Base-by-base conservation (phyloP, 2,888 invertebrate species). In the Andrena minutula region DNA sequence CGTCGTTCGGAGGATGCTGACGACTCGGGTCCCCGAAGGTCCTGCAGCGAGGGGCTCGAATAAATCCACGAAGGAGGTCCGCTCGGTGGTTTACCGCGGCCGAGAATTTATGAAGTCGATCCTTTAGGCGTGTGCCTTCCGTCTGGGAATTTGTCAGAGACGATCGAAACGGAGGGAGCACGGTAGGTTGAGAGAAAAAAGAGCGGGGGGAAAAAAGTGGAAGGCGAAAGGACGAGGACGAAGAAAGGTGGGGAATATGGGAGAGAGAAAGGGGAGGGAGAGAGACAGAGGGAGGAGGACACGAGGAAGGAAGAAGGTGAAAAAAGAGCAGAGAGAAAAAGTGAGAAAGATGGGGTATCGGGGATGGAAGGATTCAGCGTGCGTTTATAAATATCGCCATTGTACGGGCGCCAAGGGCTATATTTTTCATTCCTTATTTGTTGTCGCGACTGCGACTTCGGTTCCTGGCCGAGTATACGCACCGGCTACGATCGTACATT, bases 351-450 rank as follows among this genome's bases (percentile, higher is more conserved):
- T 80, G 58, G 74, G 70, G 66, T 78, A 63, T 58, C 74, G 63
- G 51, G 85, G 64, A 76, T 61, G 76, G 80, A 79, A 83, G 80
- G 77, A 83, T 75, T 71, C 75, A 73, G 23, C 75, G 51, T 65
- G 73, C 81, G 77, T 82, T 78, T 86, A 82, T 86, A 86, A 86
- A 86, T 86, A 86, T 86, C 80, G 70, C 82, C 77, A 82, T 84
- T 85, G 77, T 77, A 77, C 65, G 79, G 72, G 78, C 80, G 75
- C 77, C 80, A 79, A 73, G 77, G 77, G 84, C 75, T 77, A 82
- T 86, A 83, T 83, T 88, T 88, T 88, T 87, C 84, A 86, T 84
- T 82, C 75, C 73, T 88, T 88, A 86, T 87, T 87, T 88, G 79
- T 81, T 82, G 77, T 80, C 82, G 82, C 79, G 66, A 73, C 49